These are phyloP conservation scores for Drosophila yooni DNA, from an alignment of 2,888 invertebrate species.

Conservation along the genomic window DNA sequence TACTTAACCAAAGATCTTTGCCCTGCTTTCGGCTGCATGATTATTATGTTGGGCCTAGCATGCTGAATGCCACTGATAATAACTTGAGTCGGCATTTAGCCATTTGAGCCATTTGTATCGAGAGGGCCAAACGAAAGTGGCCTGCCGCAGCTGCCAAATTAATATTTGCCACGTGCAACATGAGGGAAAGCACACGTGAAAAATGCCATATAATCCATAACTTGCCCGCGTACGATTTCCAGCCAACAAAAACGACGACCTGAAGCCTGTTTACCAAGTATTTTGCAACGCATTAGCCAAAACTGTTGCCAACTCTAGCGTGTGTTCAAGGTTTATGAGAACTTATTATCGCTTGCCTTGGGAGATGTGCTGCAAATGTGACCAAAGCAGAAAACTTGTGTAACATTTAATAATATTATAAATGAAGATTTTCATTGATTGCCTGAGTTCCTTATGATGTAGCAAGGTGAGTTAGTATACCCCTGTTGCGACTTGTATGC, in stretches of 20 bases:
- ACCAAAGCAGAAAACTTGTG: not conserved
- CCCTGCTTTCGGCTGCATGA: slow-evolving; percentile 36
- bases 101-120: slow-evolving; percentile 39
- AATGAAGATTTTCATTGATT: not conserved
- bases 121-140: slow-evolving; percentile 13
- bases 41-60: slow-evolving; percentile 37
- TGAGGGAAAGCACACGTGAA: slow-evolving; percentile 52
- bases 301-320: slow-evolving; percentile 5
- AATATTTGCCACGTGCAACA: slow-evolving; percentile 72
- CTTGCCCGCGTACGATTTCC: slow-evolving; percentile 25
- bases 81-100: slow-evolving; percentile 44
- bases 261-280: slow-evolving; percentile 33
- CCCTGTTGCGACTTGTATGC: not conserved
- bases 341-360: not conserved
- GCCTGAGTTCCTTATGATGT: not conserved
- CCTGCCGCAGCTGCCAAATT: slow-evolving; percentile 56
- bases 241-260: slow-evolving; percentile 4
- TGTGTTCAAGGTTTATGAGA: not conserved
- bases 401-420: not conserved
- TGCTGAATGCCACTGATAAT: slow-evolving; percentile 20
- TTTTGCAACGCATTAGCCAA: slow-evolving; percentile 3
- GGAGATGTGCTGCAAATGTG: not conserved
- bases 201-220: slow-evolving; percentile 73
- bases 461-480: not conserved
- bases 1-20: slow-evolving; percentile 28